Conservation (phyloP, 2,113 vertebrate genomes). For the Grus americana region DNA sequence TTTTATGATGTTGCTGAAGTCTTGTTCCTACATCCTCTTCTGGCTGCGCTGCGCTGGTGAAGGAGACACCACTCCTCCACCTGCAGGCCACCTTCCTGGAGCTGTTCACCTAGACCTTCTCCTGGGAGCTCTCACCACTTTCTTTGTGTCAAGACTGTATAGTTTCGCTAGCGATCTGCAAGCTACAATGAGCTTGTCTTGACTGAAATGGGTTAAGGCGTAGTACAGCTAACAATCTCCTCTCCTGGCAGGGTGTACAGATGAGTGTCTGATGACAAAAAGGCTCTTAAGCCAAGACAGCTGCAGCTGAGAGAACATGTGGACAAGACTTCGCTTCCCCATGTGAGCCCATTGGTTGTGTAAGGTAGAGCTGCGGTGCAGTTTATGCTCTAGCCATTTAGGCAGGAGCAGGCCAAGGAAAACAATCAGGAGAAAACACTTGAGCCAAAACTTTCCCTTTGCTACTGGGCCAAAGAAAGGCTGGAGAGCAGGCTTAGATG, state of each 20-base stretch:
- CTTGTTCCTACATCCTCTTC: background rate
- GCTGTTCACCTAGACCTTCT: background rate
- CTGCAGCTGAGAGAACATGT: slow-evolving; percentile 3
- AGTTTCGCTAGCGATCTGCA: background rate
- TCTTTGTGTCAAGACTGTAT: background rate
- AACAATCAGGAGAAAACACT: background rate
- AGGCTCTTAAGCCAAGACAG: background rate
- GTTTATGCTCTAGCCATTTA: background rate
- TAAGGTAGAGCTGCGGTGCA: background rate
- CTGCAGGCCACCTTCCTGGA: background rate
- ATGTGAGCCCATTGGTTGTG: background rate
- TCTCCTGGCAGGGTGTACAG: background rate
- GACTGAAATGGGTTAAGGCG: background rate
- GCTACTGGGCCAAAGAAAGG: background rate
- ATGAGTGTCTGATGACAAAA: background rate
- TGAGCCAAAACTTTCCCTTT: slow-evolving; percentile 15
- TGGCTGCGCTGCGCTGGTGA: background rate
- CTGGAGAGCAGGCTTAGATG: background rate
- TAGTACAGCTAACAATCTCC: background rate
- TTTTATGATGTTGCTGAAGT: rapidly evolving
- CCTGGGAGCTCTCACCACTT: background rate
- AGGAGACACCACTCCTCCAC: background rate
- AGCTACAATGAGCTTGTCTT: background rate
- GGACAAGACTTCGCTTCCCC: background rate
- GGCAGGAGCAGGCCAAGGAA: background rate